These are phyloP conservation scores for Chloroceryle inda DNA, from an alignment of 2,797 vertebrate genomes.

Conservation along the genomic window DNA sequence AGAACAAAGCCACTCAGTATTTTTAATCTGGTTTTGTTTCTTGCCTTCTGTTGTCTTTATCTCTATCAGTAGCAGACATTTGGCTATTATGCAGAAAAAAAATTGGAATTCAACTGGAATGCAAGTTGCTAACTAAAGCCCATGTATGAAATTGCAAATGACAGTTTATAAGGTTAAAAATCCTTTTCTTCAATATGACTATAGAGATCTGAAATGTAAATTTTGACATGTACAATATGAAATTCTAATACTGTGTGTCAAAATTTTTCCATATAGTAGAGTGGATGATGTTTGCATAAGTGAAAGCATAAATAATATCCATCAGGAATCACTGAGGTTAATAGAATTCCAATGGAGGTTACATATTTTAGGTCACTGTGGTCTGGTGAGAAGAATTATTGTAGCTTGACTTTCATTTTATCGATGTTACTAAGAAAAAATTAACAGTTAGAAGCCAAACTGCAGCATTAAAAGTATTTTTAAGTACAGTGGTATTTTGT, in stretches of 20 bases:
- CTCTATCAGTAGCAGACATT: not conserved
- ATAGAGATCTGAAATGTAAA: conserved; percentile 7
- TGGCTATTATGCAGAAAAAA: not conserved
- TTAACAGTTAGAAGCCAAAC: not conserved
- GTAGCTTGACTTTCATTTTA: conserved; percentile 12
- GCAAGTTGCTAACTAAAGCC: not conserved
- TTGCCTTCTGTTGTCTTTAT: not conserved
- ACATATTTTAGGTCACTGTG: conserved; percentile 20
- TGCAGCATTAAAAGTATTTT: conserved; percentile 29
- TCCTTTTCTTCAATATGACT: not conserved
- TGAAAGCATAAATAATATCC: not conserved
- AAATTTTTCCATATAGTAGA: not conserved
- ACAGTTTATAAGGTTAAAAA: not conserved
- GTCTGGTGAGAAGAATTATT: conserved; percentile 32
- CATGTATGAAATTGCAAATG: not conserved
- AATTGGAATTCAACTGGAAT: not conserved
- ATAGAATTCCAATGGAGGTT: not conserved
- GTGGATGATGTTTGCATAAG: not conserved
- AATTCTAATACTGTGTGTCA: not conserved
- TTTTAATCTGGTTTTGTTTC: not conserved
- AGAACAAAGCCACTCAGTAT: not conserved
- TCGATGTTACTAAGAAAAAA: conserved; percentile 27
- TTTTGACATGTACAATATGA: not conserved
- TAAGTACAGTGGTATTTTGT: conserved; percentile 18
- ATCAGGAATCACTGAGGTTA: conserved; percentile 22